Base-by-base conservation (phyloP, 2,113 vertebrate species). In the Urocynchramus pylzowi region DNA sequence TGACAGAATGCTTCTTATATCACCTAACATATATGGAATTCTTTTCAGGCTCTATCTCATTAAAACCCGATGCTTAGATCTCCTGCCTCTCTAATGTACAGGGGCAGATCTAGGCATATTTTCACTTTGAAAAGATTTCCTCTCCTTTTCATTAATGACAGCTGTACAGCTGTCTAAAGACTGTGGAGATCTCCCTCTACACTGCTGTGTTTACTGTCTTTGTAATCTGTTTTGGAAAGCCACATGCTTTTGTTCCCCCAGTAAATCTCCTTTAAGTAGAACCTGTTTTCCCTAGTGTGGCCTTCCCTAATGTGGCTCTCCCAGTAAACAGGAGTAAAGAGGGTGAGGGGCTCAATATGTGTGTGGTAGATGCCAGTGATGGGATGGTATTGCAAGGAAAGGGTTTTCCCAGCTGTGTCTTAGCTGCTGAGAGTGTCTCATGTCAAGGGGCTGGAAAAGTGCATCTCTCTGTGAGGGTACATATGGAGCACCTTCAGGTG, bases 101-200 rank as follows among this genome's bases (percentile, higher is more conserved):
- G 84, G 41, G 77, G 70, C 78, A 96, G 95, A 93, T 93, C 84
- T 96, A 84, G 87, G 81, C 77, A 75, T 96, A 93, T 95, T 93
- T 97, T 94, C 69, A 82, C 65, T 94, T 84, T 84, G 90, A 78
- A 94, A 96, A 93, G 49, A 84, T 91, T 96, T 96, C 87, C 91
- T 95, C 52, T 96, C 65, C 42, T 89, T 87, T 95, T 93, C 95
- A 91, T 94, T 94, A 94, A 71, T 93, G 81, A 60, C 92, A 91
- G 65, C 81, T 95, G 77, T 87, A 89, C 65, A 94, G 56, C 74
- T 94, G 47, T 52, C 87, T 90, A 49, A 91, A 83, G 71, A 85
- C 75, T 90, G 56, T 37, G 47, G 57, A 73, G 37, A 76, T 76
- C 85, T 94, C 67, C 35, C n/a, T 85, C 71, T 80, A 11, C 12